A percentile compares a stretch with the other conserved stretches of the same genome.
Conservation (phyloP, 2,797 vertebrate genomes). For the Hydrophis major region DNA sequence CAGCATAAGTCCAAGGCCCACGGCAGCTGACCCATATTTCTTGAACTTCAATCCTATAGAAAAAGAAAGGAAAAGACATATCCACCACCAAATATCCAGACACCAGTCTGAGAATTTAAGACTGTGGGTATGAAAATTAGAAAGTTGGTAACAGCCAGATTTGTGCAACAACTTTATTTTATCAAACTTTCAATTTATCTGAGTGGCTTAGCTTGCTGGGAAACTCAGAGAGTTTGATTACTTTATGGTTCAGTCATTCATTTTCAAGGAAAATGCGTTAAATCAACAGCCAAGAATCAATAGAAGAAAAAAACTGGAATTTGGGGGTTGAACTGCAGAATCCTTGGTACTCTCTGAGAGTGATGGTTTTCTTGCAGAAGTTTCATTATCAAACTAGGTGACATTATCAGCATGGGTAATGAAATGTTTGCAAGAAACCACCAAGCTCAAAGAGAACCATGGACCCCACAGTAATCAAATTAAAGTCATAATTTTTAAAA, state of each 20-base stretch:
- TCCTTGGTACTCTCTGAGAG: background rate
- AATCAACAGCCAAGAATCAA: background rate
- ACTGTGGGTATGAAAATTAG: background rate
- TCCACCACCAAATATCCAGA: background rate
- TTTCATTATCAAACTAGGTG: background rate
- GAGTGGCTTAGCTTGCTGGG: background rate
- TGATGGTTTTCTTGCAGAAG: background rate
- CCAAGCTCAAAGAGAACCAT: background rate
- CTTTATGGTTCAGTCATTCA: background rate
- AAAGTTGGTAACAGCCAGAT: background rate
- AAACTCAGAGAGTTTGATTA: background rate
- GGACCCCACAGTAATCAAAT: background rate
- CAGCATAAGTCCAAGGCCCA: slow-evolving; percentile 79
- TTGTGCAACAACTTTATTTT: background rate
- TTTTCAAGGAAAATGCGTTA: background rate
- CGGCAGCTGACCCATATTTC: slow-evolving; percentile 76
- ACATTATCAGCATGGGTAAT: background rate
- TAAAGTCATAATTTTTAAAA: background rate
- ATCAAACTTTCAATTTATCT: background rate
- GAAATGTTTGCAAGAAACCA: background rate
- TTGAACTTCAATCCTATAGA: slow-evolving; percentile 63
- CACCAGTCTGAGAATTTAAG: background rate
- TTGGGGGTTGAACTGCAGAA: background rate
- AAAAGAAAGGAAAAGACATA: background rate
- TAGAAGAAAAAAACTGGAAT: background rate